Evolutionary conservation across 2,888 invertebrate genomes (phyloP).

Genomic region (Cosmia trapezina): DNA sequence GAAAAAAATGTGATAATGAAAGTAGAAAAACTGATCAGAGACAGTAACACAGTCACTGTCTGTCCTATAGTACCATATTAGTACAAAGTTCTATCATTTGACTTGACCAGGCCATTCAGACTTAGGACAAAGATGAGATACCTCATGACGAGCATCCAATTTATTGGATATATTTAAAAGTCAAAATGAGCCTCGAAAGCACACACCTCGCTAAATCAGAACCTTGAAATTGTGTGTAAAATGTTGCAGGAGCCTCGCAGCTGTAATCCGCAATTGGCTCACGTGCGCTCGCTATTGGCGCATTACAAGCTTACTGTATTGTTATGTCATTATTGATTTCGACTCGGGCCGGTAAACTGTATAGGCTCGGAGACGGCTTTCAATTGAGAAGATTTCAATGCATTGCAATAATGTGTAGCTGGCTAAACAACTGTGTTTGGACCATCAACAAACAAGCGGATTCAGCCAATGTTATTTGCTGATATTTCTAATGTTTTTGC

Average conservation of each 20-base stretch:
- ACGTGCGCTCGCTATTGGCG: slow-evolving; percentile 62
- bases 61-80: background rate
- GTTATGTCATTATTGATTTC: slow-evolving; percentile 69
- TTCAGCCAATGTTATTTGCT: slow-evolving; percentile 3
- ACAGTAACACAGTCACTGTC: background rate
- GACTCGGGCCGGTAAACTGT: slow-evolving; percentile 41
- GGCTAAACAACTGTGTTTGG: background rate
- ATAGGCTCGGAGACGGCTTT: slow-evolving; percentile 29
- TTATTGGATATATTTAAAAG: background rate
- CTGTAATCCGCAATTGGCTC: slow-evolving; percentile 62
- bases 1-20: background rate
- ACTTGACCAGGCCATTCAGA: background rate
- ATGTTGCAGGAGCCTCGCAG: slow-evolving; percentile 26
- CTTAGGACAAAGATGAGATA: too few species aligned
- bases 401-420: slow-evolving; percentile 21
- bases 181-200: slow-evolving; percentile 2
- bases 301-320: slow-evolving; percentile 66
- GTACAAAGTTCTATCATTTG: background rate
- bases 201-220: slow-evolving; percentile 21
- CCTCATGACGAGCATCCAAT: background rate
- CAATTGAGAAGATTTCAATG: slow-evolving; percentile 42
- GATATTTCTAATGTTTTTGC: too few species aligned
- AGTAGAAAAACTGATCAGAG: background rate
- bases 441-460: background rate
- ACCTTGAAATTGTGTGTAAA: slow-evolving; percentile 50